Conservation (phyloP, 2,888 invertebrate species). For the Spilosoma lubricipeda region DNA sequence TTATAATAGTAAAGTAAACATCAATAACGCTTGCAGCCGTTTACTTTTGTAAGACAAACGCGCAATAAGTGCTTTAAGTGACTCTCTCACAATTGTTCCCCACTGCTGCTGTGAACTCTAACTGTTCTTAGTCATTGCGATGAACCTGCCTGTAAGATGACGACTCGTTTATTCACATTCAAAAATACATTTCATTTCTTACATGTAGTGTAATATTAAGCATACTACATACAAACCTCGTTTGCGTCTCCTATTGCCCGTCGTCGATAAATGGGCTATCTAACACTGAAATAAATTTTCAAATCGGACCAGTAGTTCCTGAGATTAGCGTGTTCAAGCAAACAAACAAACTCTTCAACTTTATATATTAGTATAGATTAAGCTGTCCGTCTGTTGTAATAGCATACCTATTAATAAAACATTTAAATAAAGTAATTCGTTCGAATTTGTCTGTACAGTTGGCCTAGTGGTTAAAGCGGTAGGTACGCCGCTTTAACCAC, state of each 20-base stretch:
- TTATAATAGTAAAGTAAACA: constrained; percentile 6
- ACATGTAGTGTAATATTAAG: not conserved
- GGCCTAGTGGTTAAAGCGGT: no score
- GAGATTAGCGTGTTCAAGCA: no score
- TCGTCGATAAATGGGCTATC: no score
- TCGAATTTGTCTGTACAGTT: no score
- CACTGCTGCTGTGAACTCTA: not conserved
- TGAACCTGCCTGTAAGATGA: not conserved
- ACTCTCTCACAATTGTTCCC: constrained; percentile 38
- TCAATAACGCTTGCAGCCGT: constrained; percentile 9
- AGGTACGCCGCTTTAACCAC: no score
- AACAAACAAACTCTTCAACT: no score
- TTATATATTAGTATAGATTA: no score
- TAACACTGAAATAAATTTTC: no score
- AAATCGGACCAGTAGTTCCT: no score
- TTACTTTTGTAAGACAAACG: constrained; percentile 6
- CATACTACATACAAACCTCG: no score
- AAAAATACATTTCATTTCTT: not conserved
- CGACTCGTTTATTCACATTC: not conserved
- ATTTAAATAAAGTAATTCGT: not conserved
- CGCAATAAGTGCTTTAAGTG: constrained; percentile 2
- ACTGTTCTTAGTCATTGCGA: not conserved
- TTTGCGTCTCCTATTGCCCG: no score
- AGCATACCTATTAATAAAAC: not conserved
- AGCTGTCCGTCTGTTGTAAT: not conserved